Percentiles rank a stretch among this genome's conserved stretches.
Evolutionary conservation across 2,888 invertebrate species (phyloP).

Genomic region (Orthosia cruda): DNA sequence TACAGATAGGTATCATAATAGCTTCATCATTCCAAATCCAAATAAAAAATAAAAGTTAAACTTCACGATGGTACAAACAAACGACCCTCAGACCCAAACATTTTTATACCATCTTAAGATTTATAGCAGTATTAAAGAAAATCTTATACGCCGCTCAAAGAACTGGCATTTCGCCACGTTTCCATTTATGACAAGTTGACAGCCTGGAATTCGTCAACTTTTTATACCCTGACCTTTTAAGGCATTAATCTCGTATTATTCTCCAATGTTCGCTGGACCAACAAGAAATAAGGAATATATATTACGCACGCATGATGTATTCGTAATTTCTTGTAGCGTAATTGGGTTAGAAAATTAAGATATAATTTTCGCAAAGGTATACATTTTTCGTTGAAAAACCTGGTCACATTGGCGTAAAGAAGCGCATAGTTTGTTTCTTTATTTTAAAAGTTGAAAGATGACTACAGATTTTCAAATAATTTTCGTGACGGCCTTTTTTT

Average conservation of each 20-base stretch:
- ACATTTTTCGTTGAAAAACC: not conserved
- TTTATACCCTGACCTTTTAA: slow-evolving; percentile 34
- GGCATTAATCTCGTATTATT: slow-evolving; percentile 39
- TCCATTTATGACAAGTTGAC: slow-evolving; percentile 55
- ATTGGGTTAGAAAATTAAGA: not conserved
- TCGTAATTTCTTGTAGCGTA: slow-evolving; percentile 20
- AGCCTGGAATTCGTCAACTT: slow-evolving; percentile 31
- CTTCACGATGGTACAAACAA: not conserved
- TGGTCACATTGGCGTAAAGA: not conserved
- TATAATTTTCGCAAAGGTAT: not conserved
- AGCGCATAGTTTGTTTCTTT: not conserved
- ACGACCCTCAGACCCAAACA: slow-evolving; percentile 1
- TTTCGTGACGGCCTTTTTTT: too few species aligned
- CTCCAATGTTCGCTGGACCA: slow-evolving; percentile 27
- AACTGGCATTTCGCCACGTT: slow-evolving; percentile 42
- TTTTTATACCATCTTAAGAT: slow-evolving; percentile 47
- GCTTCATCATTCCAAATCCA: not conserved
- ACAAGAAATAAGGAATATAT: slow-evolving; percentile 45
- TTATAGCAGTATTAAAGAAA: slow-evolving; percentile 48
- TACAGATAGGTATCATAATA: not conserved
- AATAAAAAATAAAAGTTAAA: not conserved
- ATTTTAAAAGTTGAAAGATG: not conserved
- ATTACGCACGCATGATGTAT: slow-evolving; percentile 24
- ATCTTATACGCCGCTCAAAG: slow-evolving; percentile 31
- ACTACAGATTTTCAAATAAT: too few species aligned